phyloP scores from a whole-genome alignment of 2,797 vertebrate species.

The Oryzias dopingdopingensis region DNA sequence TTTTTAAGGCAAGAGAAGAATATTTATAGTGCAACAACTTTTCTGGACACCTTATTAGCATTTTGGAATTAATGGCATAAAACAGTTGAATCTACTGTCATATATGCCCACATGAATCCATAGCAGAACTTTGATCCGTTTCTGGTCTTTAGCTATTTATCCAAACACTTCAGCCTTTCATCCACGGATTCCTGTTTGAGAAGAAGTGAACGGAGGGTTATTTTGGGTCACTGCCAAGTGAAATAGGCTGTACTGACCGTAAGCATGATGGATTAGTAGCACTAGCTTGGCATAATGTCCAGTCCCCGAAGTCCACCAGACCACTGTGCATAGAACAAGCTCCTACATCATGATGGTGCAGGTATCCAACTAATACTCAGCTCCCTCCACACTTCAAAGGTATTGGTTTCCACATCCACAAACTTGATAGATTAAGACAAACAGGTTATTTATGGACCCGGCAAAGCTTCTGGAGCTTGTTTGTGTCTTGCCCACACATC shows the following conservation, averaged over 20 bases:
- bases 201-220: slow-evolving; percentile 48
- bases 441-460: slow-evolving; percentile 70
- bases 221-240: slow-evolving; percentile 54
- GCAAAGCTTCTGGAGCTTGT: slow-evolving; percentile 55
- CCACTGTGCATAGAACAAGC: slow-evolving; percentile 61
- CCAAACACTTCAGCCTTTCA: slow-evolving; percentile 32
- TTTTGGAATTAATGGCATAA: too few species aligned
- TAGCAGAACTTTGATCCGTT: slow-evolving; percentile 19
- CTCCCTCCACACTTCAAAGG: slow-evolving; percentile 47
- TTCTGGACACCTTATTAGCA: too few species aligned
- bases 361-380: slow-evolving; percentile 49
- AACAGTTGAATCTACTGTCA: too few species aligned
- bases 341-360: slow-evolving; percentile 71
- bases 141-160: slow-evolving; percentile 34
- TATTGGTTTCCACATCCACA: slow-evolving; percentile 54
- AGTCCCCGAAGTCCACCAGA: slow-evolving; percentile 56
- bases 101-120: slow-evolving; percentile 17
- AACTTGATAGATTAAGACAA: slow-evolving; percentile 73
- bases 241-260: slow-evolving; percentile 60
- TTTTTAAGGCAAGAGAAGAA: neutral
- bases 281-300: slow-evolving; percentile 61
- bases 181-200: slow-evolving; percentile 56
- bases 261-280: slow-evolving; percentile 70
- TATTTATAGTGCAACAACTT: neutral
- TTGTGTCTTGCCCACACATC: slow-evolving; percentile 66